Conservation (phyloP, 2,888 invertebrate genomes). For the Trissolcus japonicus region DNA sequence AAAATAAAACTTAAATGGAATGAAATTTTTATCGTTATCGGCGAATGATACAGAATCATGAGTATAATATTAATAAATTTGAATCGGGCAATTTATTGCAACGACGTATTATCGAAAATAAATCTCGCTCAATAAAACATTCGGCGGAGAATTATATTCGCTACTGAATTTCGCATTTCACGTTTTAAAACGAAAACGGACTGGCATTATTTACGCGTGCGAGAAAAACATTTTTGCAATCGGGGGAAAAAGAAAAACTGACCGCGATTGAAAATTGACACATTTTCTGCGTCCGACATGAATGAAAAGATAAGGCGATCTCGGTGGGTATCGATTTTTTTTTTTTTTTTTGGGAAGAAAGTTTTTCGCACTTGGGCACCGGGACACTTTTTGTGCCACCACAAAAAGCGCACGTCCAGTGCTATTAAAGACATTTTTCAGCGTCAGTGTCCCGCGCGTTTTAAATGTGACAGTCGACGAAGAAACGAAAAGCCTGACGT, state of each 20-base stretch:
- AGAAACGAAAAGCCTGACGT: conserved; percentile 44
- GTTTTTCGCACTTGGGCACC: conserved; percentile 7
- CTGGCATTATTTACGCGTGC: neutral
- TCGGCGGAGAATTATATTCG: conserved; percentile 4
- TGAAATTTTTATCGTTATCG: too few relatives aligned
- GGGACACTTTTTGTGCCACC: neutral
- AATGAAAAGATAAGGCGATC: conserved; percentile 18
- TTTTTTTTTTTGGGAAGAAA: too few relatives aligned
- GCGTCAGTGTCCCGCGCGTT: conserved; percentile 43
- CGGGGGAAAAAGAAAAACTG: too few relatives aligned
- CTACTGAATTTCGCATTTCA: conserved; percentile 5
- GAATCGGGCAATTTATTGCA: neutral
- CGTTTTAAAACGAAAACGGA: neutral
- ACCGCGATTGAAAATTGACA: neutral
- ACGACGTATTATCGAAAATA: conserved; percentile 6
- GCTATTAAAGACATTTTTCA: conserved; percentile 44
- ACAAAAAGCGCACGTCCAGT: conserved; percentile 37
- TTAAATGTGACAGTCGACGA: conserved; percentile 41
- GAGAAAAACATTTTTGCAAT: too few relatives aligned
- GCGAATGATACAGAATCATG: neutral
- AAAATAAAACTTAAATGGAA: too few relatives aligned
- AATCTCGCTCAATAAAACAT: neutral
- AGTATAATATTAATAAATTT: conserved; percentile 6
- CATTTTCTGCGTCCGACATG: neutral
- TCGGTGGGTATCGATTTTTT: conserved; percentile 24